phyloP scores from a whole-genome alignment of 2,888 invertebrate species.

The Drosophila algonquin region DNA sequence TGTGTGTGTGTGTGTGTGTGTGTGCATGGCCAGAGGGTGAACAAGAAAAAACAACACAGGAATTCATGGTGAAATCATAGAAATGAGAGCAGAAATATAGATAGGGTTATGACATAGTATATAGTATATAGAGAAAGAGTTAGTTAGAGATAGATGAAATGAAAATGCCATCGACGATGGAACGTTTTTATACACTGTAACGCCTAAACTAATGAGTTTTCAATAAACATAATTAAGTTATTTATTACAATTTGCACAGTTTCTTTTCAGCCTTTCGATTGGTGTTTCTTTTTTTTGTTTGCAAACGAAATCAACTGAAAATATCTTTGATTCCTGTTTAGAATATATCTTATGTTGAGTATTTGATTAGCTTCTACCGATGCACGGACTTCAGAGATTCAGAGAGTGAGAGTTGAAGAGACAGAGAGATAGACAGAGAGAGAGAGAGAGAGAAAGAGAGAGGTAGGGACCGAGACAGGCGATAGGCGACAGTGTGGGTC shows the following conservation, averaged over 20 bases:
- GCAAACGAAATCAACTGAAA: constrained; percentile 64
- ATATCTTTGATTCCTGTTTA: constrained; percentile 22
- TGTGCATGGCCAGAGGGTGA: constrained; percentile 31
- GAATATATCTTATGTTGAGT: neutral
- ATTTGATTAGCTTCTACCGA: constrained; percentile 4
- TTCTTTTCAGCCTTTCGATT: constrained; percentile 47
- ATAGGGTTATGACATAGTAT: constrained; percentile 35
- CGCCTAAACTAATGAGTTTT: constrained; percentile 77
- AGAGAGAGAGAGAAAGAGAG: constrained; percentile 4
- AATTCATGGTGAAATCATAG: constrained; percentile 39
- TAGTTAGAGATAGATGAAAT: constrained; percentile 32
- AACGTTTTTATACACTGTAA: constrained; percentile 77
- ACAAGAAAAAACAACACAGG: constrained; percentile 23
- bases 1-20: neutral
- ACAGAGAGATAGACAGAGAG: constrained; percentile 29
- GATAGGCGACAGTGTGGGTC: constrained; percentile 7
- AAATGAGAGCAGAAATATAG: constrained; percentile 24
- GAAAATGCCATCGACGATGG: constrained; percentile 49
- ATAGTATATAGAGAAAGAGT: constrained; percentile 26
- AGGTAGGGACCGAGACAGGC: constrained; percentile 8
- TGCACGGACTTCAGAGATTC: constrained; percentile 27
- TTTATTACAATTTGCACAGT: constrained; percentile 83
- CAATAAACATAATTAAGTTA: constrained; percentile 46
- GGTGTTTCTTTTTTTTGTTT: constrained; percentile 15
- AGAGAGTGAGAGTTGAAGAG: constrained; percentile 27